Base-by-base conservation (phyloP, 2,113 vertebrate species). In the Muscicapa adusta region DNA sequence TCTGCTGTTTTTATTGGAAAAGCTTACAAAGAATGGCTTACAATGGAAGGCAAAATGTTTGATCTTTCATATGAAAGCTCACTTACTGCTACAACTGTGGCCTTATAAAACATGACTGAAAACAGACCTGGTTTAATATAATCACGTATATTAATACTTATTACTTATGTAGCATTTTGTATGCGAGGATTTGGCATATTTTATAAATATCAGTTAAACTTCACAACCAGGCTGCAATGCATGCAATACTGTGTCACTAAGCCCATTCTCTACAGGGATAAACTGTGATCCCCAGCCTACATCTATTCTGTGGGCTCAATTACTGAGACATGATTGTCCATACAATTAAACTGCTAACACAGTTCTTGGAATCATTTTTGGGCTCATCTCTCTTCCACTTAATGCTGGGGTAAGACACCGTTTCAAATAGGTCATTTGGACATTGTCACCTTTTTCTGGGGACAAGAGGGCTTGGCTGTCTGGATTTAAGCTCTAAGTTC, bases 241-340 rank as follows among this genome's bases (percentile, higher is more conserved):
- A 76, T 85, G 87, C 87, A 85, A 19, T 91, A 82, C 66, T 54
- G 29, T 89, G 85, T 85, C 71, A 56, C 91, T 95, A 96, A 96
- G 71, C 91, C 40, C 78, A 95, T 95, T 97, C 81, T 96, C 89
- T 96, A 91, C 89, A 94, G 87, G 91, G 95, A 95, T 96, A 96
- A 94, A 95, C 38, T 23, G 38, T 61, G 60, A 85, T 92, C 82
- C 74, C 18, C 28, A 91, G 82, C 82, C 85, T 83, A 60, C 53
- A 45, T 68, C n/a, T 88, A 66, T 88, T 94, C 74, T 80, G n/a
- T 74, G 51, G 47, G 38, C 60, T 93, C 91, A 85, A 72, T 82
- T 89, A 88, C 88, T 54, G 42, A 72, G 58, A 83, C 75, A 83
- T 47, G 75, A 89, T 80, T 88, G 56, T 83, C 82, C 58, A 54